A percentile compares a stretch with the other conserved stretches of the same genome.
phyloP scores from a whole-genome alignment of 2,888 invertebrate species.

The Drosophila sordidapex region DNA sequence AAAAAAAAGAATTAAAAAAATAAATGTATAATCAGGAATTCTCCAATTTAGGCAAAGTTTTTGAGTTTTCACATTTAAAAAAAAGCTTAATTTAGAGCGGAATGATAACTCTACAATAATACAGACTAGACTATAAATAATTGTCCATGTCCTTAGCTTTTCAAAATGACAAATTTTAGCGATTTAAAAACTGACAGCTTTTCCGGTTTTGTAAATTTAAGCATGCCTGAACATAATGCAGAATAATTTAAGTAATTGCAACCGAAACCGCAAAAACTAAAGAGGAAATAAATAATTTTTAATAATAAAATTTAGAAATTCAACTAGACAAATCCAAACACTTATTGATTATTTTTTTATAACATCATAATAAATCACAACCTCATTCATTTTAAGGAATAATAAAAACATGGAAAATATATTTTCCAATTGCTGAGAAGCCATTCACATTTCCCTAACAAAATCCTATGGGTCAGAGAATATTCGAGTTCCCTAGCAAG shows the following conservation, averaged over 20 bases:
- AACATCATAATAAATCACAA: not conserved
- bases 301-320: not conserved
- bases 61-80: not conserved
- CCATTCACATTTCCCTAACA: not conserved
- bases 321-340: not conserved
- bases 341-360: not conserved
- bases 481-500: not conserved
- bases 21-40: not conserved
- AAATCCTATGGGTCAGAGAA: not conserved
- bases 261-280: not conserved
- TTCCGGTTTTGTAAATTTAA: not conserved
- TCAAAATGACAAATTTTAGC: not conserved
- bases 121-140: not conserved
- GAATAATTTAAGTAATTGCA: not conserved
- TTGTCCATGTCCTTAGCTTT: not conserved
- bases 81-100: not conserved
- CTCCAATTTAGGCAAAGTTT: not conserved
- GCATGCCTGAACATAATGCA: not conserved
- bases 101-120: not conserved
- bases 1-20: not conserved
- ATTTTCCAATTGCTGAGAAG: not conserved
- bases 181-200: not conserved
- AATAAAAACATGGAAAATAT: not conserved
- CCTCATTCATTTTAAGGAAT: not conserved
- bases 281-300: not conserved